Evolutionary conservation across 2,113 vertebrate species (phyloP), one percentile per base, ranked within the genome.

Genomic region (Dromaius novaehollandiae): DNA sequence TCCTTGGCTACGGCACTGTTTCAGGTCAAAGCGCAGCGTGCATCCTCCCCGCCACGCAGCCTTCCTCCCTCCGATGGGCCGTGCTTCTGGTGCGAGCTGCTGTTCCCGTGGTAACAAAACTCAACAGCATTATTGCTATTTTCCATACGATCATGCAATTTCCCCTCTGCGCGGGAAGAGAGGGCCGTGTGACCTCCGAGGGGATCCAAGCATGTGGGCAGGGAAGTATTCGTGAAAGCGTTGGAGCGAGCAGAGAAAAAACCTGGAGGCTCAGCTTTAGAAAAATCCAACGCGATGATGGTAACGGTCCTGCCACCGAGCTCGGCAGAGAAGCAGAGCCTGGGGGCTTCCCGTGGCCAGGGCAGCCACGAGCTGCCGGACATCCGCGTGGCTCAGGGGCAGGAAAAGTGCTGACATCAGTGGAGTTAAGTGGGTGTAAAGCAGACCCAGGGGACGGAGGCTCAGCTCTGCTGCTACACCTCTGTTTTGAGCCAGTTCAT

Each of bases 81-180:
- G 9, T 30, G 30, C 63, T 90, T 68, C 89, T 89, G 87, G 10
- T 83, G 28, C 7, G 20, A 82, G 74, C 63, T 90, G 70, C 69
- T 0, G 50, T 96, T 96, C 42, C 97, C 88, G 34, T 0, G 65
- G 97, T 91, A 97, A 97, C 95, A 89, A 93, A 95, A 84, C 75
- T 77, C 79, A 85, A 93, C 91, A 95, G 73, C 89, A 82, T 76
- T 88, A 77, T 71, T 30, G 46, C 85, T 65, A 94, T 92, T 97
- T 97, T 97, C 95, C 95, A 91, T 90, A 73, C 1, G 1, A 92
- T 96, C 91, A 87, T 92, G 86, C 79, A 82, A 44, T 91, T 97
- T 96, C 84, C 95, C 81, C 34, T 90, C 64, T 89, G 79, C 73
- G 83, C 6, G 4, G 42, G 76, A 79, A 91, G 6, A 16, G 51